phyloP scores from a whole-genome alignment of 1,140 invertebrate genomes.

The Aphidius gifuensis region DNA sequence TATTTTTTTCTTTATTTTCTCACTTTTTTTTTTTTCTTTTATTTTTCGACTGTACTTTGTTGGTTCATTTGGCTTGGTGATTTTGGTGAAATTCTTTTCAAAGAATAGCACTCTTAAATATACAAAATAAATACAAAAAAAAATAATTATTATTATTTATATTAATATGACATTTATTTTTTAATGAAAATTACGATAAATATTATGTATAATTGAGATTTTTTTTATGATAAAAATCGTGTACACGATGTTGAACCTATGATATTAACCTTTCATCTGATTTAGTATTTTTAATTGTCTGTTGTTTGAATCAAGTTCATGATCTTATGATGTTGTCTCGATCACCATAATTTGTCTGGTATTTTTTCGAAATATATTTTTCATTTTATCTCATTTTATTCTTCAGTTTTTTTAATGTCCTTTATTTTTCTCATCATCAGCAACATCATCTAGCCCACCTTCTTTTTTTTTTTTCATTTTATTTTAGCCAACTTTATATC shows the following conservation, averaged over 20 bases:
- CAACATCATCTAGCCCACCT: constrained; percentile 8
- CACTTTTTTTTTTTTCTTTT: constrained; percentile 8
- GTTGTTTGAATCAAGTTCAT: constrained; percentile 24
- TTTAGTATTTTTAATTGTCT: constrained; percentile 23
- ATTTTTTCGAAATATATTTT: too few relatives aligned
- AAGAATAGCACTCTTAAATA: background rate
- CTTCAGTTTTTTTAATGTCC: constrained; percentile 15
- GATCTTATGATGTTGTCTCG: constrained; percentile 31
- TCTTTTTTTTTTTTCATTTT: constrained; percentile 1
- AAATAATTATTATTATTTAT: too few relatives aligned
- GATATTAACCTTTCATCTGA: constrained; percentile 23
- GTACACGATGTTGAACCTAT: background rate
- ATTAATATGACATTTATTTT: too few relatives aligned
- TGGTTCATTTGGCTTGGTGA: constrained; percentile 4
- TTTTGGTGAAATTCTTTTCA: background rate
- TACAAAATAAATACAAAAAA: constrained; percentile 1
- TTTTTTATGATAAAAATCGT: constrained; percentile 1
- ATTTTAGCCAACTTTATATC: background rate
- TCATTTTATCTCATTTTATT: too few relatives aligned
- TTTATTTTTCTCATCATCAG: constrained; percentile 2
- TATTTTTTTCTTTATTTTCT: constrained; percentile 15
- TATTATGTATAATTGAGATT: background rate
- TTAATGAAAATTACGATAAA: too few relatives aligned
- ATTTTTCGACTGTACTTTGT: constrained; percentile 5
- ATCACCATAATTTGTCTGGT: constrained; percentile 27